phyloP scores from a whole-genome alignment of 2,113 vertebrate genomes.

The Phycodurus eques region DNA sequence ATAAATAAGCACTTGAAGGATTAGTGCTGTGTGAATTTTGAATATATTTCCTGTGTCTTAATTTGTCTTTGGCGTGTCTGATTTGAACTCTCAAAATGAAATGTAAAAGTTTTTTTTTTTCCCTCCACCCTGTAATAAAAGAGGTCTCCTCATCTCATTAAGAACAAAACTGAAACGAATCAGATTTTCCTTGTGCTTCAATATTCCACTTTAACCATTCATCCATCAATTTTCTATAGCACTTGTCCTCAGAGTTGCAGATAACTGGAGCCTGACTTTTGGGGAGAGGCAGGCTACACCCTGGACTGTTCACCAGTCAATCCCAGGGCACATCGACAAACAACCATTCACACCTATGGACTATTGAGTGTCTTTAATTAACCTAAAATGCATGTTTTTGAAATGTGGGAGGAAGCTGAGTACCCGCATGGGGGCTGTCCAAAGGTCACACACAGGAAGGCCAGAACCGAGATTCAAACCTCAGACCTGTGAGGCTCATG shows the following conservation, averaged over 20 bases:
- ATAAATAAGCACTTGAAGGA: background rate
- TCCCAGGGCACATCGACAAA: too few relatives aligned
- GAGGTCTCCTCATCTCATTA: background rate
- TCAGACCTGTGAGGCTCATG: too few relatives aligned
- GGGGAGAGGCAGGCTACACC: too few relatives aligned
- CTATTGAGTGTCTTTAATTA: too few relatives aligned
- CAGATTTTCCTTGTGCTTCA: background rate
- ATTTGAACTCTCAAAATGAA: background rate
- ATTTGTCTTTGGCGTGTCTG: background rate
- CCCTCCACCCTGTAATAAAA: conserved; percentile 31
- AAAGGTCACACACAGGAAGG: too few relatives aligned
- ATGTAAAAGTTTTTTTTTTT: background rate
- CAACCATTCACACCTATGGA: too few relatives aligned
- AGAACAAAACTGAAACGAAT: background rate
- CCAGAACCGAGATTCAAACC: too few relatives aligned
- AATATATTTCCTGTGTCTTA: background rate
- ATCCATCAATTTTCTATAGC: background rate
- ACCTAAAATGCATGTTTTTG: too few relatives aligned
- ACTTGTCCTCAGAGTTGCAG: background rate
- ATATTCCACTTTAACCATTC: background rate
- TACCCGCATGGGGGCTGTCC: too few relatives aligned
- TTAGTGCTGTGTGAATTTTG: conserved; percentile 2
- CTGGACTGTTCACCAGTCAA: too few relatives aligned
- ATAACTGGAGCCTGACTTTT: too few relatives aligned
- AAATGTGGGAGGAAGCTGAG: too few relatives aligned